phyloP scores from a whole-genome alignment of 2,888 invertebrate species.

The Tetragnatha montana region DNA sequence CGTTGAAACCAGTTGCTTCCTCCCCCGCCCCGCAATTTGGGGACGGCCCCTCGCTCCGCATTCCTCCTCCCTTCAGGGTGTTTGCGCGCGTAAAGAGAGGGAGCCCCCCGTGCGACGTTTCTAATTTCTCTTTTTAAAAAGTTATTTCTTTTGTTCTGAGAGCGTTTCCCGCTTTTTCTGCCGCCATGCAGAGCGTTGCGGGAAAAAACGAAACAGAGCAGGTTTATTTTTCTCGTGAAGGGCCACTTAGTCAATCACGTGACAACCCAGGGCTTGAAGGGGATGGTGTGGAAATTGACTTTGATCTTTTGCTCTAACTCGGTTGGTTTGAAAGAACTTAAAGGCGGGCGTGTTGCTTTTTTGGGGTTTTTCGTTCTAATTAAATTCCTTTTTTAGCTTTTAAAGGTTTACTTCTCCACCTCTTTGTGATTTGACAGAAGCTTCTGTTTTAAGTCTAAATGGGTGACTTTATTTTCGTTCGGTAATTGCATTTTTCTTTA shows the following conservation, averaged over 20 bases:
- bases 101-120: constrained; percentile 54
- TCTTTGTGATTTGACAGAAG: background rate
- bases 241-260: constrained; percentile 65
- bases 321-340: background rate
- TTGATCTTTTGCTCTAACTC: constrained; percentile 39
- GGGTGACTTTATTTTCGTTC: background rate
- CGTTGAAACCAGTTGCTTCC: background rate
- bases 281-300: constrained; percentile 63
- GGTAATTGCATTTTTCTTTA: no score
- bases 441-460: background rate
- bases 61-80: constrained; percentile 33
- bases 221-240: constrained; percentile 49
- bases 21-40: constrained; percentile 3
- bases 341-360: background rate
- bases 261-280: constrained; percentile 25
- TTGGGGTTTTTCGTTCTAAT: background rate
- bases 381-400: background rate
- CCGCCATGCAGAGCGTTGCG: constrained; percentile 11
- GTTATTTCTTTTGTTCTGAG: constrained; percentile 62
- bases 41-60: constrained; percentile 14
- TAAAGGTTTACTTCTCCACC: background rate
- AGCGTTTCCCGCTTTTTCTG: constrained; percentile 51
- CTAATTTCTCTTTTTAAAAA: constrained; percentile 68
- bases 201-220: constrained; percentile 10
- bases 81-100: constrained; percentile 50